These are phyloP conservation scores for Amphimedon queenslandica DNA, from an alignment of 37 sponge, comb jelly and placozoan genomes.

Conservation along the genomic window DNA sequence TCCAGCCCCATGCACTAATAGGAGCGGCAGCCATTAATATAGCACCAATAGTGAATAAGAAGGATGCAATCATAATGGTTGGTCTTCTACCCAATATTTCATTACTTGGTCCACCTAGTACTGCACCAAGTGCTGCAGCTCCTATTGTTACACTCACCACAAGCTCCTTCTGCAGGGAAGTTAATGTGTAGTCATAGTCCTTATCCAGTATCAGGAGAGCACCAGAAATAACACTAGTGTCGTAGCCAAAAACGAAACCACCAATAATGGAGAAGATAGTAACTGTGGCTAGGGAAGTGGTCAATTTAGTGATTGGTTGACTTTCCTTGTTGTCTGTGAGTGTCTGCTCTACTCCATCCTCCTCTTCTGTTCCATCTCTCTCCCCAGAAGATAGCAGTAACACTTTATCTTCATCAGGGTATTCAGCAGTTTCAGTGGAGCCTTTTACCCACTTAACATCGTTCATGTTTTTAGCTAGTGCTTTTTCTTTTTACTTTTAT, in stretches of 20 bases:
- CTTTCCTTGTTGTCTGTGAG: no score
- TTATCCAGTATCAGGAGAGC: slow-evolving; percentile 26
- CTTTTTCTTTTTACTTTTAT: no score
- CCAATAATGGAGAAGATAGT: slow-evolving; percentile 22
- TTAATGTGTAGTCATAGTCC: background rate
- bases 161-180: slow-evolving; percentile 11
- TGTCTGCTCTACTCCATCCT: no score
- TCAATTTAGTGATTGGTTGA: no score
- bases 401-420: no score
- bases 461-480: no score
- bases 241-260: slow-evolving; percentile 51
- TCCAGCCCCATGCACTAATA: background rate
- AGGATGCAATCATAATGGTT: slow-evolving; percentile 25
- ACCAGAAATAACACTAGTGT: slow-evolving; percentile 40
- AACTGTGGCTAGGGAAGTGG: no score
- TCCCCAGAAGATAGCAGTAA: no score
- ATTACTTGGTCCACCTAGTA: slow-evolving; percentile 14
- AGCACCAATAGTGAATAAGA: slow-evolving; percentile 41
- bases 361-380: no score
- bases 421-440: no score
- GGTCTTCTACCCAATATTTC: slow-evolving; percentile 22
- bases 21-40: slow-evolving; percentile 29
- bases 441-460: no score
- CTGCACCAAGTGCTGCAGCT: slow-evolving; percentile 33
- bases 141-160: slow-evolving; percentile 33